These are phyloP conservation scores for Microcaecilia unicolor DNA, from an alignment of 2,797 vertebrate species.

Conservation along the genomic window DNA sequence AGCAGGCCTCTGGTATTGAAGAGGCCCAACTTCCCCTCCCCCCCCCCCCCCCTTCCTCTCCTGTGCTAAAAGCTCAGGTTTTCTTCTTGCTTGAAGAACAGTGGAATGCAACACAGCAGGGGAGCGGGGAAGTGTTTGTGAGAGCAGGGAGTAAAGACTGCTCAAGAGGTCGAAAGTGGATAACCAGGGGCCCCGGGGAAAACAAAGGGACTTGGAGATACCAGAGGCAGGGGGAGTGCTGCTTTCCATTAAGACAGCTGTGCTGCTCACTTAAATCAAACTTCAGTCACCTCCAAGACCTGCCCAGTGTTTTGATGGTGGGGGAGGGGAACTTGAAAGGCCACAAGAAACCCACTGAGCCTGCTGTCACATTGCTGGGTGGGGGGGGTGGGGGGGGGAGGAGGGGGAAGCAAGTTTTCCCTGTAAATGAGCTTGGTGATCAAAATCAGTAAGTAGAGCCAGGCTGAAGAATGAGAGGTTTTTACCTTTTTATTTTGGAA, in stretches of 20 bases:
- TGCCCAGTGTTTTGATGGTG: background rate
- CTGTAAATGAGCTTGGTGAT: constrained; percentile 48
- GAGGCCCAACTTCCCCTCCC: constrained; percentile 51
- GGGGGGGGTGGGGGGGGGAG: too few relatives aligned
- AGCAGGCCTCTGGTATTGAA: constrained; percentile 70
- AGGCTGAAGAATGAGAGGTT: constrained; percentile 31
- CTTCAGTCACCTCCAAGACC: constrained; percentile 7
- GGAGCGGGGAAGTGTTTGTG: constrained; percentile 24
- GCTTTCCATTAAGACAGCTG: constrained; percentile 37
- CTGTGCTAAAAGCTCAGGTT: constrained; percentile 16
- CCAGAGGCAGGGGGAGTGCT: constrained; percentile 28
- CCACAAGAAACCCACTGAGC: constrained; percentile 12
- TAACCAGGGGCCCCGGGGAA: constrained; percentile 29
- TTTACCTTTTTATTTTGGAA: too few relatives aligned
- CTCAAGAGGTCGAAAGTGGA: constrained; percentile 35
- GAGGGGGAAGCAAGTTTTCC: too few relatives aligned
- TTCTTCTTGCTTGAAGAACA: constrained; percentile 47
- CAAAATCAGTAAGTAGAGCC: constrained; percentile 39
- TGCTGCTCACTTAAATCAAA: constrained; percentile 41
- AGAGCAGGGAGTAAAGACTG: constrained; percentile 27
- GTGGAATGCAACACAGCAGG: constrained; percentile 59
- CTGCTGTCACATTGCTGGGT: constrained; percentile 41
- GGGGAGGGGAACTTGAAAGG: constrained; percentile 16
- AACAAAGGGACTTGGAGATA: constrained; percentile 39
- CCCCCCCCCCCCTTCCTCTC: constrained; percentile 10